These are phyloP conservation scores for Bothrops jararaca DNA, from an alignment of 2,113 vertebrate genomes.

Conservation along the genomic window DNA sequence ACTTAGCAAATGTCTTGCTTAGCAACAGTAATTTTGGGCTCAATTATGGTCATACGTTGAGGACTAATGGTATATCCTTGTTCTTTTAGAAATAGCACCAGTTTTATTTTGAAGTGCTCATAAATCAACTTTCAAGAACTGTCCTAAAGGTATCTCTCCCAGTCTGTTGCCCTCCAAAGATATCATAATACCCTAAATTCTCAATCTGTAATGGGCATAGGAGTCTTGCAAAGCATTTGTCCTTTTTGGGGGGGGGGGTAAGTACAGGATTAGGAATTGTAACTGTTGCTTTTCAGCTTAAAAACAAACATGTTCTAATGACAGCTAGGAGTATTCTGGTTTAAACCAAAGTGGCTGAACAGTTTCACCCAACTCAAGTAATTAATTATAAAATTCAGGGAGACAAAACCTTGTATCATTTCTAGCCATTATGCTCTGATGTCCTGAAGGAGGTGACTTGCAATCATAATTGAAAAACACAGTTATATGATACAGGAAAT, in stretches of 20 bases:
- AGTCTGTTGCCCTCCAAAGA: not conserved
- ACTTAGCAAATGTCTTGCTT: too few species aligned
- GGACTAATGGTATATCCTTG: not conserved
- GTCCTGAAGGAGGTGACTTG: not conserved
- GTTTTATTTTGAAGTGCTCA: not conserved
- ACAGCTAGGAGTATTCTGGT: too few species aligned
- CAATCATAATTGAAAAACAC: too few species aligned
- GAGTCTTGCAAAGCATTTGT: not conserved
- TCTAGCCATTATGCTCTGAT: not conserved
- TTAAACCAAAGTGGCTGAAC: not conserved
- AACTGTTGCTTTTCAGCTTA: not conserved
- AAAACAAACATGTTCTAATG: not conserved
- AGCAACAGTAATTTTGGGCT: too few species aligned
- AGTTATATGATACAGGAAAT: too few species aligned
- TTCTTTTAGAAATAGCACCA: not conserved
- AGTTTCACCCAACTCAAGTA: not conserved
- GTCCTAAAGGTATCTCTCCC: not conserved
- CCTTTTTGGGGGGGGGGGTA: not conserved
- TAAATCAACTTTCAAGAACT: not conserved
- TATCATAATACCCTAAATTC: not conserved
- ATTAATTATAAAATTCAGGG: not conserved
- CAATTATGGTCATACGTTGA: too few species aligned
- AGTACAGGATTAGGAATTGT: not conserved
- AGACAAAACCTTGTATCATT: not conserved
- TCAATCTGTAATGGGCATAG: not conserved